Percentiles rank a stretch among this genome's conserved stretches.
Evolutionary conservation across 2,888 invertebrate species (phyloP).

Genomic region (Dolichomitus sp.): DNA sequence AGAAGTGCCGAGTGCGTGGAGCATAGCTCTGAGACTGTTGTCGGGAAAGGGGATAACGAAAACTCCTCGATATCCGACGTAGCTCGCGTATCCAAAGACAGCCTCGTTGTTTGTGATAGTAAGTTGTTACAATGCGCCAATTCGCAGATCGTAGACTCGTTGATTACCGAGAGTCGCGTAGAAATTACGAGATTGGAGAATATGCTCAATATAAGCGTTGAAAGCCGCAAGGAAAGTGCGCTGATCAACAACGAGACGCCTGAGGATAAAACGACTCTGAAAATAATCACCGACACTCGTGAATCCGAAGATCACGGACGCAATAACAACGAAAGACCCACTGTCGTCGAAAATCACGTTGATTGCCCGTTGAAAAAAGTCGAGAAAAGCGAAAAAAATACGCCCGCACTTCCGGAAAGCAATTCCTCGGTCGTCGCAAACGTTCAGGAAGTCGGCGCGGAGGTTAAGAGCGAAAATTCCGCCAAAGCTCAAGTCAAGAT

Average conservation of each 20-base stretch:
- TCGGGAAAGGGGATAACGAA: conserved; percentile 67
- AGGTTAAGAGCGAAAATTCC: conserved; percentile 16
- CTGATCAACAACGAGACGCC: conserved; percentile 76
- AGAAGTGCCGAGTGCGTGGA: conserved; percentile 28
- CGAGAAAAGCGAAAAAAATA: neutral
- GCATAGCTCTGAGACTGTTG: conserved; percentile 57
- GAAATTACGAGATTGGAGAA: conserved; percentile 23
- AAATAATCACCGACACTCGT: conserved; percentile 71
- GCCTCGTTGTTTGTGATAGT: conserved; percentile 72
- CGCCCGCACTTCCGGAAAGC: neutral
- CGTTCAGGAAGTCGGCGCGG: neutral
- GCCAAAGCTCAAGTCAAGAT: conserved; percentile 10
- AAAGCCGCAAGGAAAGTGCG: conserved; percentile 45
- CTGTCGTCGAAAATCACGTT: conserved; percentile 52
- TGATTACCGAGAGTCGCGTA: conserved; percentile 70
- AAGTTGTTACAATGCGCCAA: conserved; percentile 79
- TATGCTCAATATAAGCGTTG: conserved; percentile 28
- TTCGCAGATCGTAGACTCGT: conserved; percentile 73
- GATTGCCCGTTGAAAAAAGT: conserved; percentile 1
- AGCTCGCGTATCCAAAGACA: conserved; percentile 67
- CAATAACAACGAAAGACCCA: conserved; percentile 40
- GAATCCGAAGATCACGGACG: conserved; percentile 8
- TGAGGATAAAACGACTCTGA: conserved; percentile 39
- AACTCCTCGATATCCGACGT: conserved; percentile 71
- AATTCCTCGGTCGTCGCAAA: neutral